Base-by-base conservation (phyloP, 2,797 vertebrate genomes). In the Poeciliopsis turneri region DNA sequence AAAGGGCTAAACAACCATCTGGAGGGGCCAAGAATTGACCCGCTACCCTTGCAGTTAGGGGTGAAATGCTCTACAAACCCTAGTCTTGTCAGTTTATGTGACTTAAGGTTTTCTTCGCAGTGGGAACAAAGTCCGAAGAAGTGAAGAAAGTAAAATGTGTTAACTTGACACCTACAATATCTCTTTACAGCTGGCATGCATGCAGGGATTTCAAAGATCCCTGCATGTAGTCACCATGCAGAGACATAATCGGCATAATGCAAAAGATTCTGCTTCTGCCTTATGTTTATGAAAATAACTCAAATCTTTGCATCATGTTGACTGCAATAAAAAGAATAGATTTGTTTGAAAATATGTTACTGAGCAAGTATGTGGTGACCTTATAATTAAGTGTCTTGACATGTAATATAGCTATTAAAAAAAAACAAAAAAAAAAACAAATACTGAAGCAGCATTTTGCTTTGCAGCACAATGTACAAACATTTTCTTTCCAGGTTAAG, bases 1-100 rank as follows among this genome's bases (percentile, higher is more conserved):
- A 55, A 46, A 45, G n/a, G 49, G 68, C 45, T 51, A 53, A n/a
- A 66, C 70, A 33, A n/a, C 55, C 77, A 78, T 73, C 77, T 73
- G 71, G 71, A 74, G 30, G 64, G 57, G 36, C 57, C 36, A 20
- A 18, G 45, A 25, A 74, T 36, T 78, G 70, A 78, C 57, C 46
- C 6, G 8, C 43, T 41, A 53, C 43, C 43, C 69, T 78, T 78
- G 55, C 57, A 23, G 23, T 51, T 73, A 51, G 43, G 45, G 71
- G 45, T 73, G 55, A 18, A 74, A 39, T 10, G 23, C 30, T 64
- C 43, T 66, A 66, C 15, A 73, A 49, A 49, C 30, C 13, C 5
- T 3, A 16, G 39, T 78, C 28, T 73, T 72, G 55, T 64, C 70
- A 73, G 77, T 73, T 33, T 64, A 41, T 39, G 43, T 39, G 12